A percentile compares a stretch with the other conserved stretches of the same genome.
Conservation (phyloP, 2,797 vertebrate species). For the Ficedula albicollis region DNA sequence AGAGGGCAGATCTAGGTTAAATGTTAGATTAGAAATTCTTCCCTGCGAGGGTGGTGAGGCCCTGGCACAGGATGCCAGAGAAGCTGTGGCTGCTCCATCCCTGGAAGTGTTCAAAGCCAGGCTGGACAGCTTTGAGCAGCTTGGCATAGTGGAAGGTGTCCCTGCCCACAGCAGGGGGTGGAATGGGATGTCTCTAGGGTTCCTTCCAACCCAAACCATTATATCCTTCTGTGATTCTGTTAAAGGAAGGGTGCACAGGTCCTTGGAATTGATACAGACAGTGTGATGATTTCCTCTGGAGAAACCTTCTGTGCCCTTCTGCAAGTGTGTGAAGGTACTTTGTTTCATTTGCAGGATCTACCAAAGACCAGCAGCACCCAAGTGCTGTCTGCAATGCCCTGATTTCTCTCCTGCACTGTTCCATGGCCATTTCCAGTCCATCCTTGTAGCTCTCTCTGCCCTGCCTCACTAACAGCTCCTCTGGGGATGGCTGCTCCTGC, state of each 20-base stretch:
- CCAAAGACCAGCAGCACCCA: background rate
- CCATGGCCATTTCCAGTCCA: background rate
- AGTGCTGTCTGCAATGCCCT: background rate
- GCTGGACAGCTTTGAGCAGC: rapidly evolving
- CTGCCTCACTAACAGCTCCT: background rate
- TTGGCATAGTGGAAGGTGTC: background rate
- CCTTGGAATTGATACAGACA: background rate
- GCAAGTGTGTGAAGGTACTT: background rate
- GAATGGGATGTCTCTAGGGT: background rate
- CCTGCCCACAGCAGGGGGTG: background rate
- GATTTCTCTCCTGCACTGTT: background rate
- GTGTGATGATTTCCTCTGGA: background rate
- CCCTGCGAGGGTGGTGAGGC: background rate
- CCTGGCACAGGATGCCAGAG: background rate
- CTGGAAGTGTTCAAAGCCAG: background rate
- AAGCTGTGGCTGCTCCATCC: background rate
- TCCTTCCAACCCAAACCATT: background rate
- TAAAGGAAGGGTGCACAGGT: background rate
- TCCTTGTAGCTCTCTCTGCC: background rate
- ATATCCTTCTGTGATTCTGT: background rate
- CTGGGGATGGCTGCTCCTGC: background rate
- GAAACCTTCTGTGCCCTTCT: background rate
- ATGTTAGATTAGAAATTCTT: background rate
- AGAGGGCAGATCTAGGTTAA: background rate
- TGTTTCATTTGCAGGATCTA: background rate